Base-by-base conservation (phyloP, 2,113 vertebrate genomes). In the Anhinga anhinga region DNA sequence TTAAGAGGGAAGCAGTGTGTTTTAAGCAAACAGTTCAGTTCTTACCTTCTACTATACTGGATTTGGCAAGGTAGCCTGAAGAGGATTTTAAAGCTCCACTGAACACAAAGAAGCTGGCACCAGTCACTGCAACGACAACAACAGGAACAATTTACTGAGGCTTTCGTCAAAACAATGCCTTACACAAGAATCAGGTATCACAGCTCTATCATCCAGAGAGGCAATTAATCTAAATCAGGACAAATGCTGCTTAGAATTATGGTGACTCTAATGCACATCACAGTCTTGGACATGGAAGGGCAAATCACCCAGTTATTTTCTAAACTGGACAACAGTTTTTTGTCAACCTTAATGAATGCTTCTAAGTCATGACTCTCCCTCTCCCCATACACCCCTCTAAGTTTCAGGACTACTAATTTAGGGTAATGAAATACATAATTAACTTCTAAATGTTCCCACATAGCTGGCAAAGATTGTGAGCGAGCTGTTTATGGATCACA, bases 11-110 rank as follows among this genome's bases (percentile, higher is more conserved):
- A 86, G 78, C 32, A 25, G 42, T 7, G 17, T 19, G 61, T 32
- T 80, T 66, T 22, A 44, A 93, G 52, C 66, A 70, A 86, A 59
- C 34, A 70, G 69, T 45, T 95, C 53, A 47, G 63, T 82, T 89
- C 98, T 98, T 98, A 99, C 99, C 99, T 99, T 99, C 99, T 36
- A 99, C 99, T 42, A 99, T 99, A 98, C 99, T 99, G 96, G 99
- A 99, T 97, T 99, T 99, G 95, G 99, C 99, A 90, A 99, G 98
- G 97, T 98, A 99, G 85, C 99, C 99, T 11, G 99, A 99, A 70
- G 99, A 99, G 67, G 99, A 98, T 97, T 99, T 99, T 97, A 99
- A 98, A 96, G 99, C 99, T 18, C 99, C 99, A 55, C 99, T 99
- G 98, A 99, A 99, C 95, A 99, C 99, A 96, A 99, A 99, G 98